These are phyloP conservation scores for Hiodon tergisus DNA, from an alignment of 2,113 vertebrate genomes.

Conservation along the genomic window DNA sequence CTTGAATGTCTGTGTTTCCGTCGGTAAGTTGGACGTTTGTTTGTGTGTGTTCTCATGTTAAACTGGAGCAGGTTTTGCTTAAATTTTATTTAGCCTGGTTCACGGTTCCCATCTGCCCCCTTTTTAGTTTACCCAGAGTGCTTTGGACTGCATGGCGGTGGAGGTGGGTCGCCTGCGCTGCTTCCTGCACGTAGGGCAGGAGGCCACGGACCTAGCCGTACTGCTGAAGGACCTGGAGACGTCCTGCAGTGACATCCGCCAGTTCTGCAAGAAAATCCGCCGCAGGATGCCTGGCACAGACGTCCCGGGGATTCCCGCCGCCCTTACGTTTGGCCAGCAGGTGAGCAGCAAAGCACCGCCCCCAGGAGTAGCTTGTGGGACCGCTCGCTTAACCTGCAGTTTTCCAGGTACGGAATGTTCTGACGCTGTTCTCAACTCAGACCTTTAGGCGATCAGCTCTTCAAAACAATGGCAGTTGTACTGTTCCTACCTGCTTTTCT, in stretches of 20 bases:
- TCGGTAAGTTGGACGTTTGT: too few relatives aligned
- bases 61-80: too few relatives aligned
- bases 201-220: conserved; percentile 75
- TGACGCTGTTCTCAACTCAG: too few relatives aligned
- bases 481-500: too few relatives aligned
- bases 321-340: conserved; percentile 78
- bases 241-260: conserved; percentile 86
- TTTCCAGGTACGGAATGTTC: too few relatives aligned
- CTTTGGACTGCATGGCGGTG: conserved; percentile 93
- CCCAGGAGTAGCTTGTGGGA: too few relatives aligned
- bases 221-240: conserved; percentile 92
- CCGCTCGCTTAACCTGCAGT: too few relatives aligned
- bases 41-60: too few relatives aligned
- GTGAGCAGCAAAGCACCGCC: conserved; percentile 42
- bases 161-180: conserved; percentile 83
- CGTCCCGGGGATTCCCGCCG: conserved; percentile 82
- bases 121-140: conserved; percentile 90
- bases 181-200: conserved; percentile 82
- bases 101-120: neutral
- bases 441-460: too few relatives aligned
- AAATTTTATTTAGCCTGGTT: neutral
- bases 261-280: conserved; percentile 98
- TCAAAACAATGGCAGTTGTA: too few relatives aligned
- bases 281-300: conserved; percentile 94
- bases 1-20: too few relatives aligned